Evolutionary conservation across 2,113 vertebrate genomes (phyloP), one percentile per base, ranked within the genome.

Genomic region (Cheirogaleus medius): DNA sequence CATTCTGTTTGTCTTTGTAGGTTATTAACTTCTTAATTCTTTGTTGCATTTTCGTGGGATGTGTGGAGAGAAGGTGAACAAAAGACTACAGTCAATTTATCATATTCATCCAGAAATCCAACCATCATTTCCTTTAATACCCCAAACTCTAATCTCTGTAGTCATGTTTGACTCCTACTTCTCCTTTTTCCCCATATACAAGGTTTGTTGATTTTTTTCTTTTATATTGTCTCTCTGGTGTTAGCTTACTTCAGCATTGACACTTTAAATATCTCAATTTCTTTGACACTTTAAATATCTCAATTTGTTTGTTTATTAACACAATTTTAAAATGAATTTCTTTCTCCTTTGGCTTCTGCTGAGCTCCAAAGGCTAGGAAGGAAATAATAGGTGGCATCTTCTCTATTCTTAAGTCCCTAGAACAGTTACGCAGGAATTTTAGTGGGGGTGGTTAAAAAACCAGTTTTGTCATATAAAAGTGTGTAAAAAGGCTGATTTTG

Each of bases 251-350:
- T 94, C 17, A 73, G 11, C n/a, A 63, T 11, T 87, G 68, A 76
- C 11, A 73, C 47, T 90, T 92, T 23, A 71, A 88, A 81, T 81
- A 87, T 73, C 47, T 39, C 47, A 18, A 68, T 90, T 77, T 77
- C n/a, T 44, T 91, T 91, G n/a, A 76, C 11, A 73, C 47, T 90
- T 92, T 23, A 71, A 88, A 81, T 81, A 87, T 73, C 47, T 39
- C 47, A 18, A 68, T 90, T 77, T 77, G 42, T 44, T 91, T 91
- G n/a, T 84, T 95, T 87, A 69, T 81, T 91, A 87, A 78, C 54
- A 83, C n/a, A 52, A 27, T 90, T 96, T 87, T 56, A 84, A 90
- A 77, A 54, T 87, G n/a, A 12, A 88, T 80, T 95, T 87, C 6
- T 83, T 83, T 87, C 32, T 80, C 81, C 37, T 69, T 92, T 10